Evolutionary conservation across 53 echinoderm and acorn worm genomes (phyloP).

Genomic region (Paracentrotus lividus): DNA sequence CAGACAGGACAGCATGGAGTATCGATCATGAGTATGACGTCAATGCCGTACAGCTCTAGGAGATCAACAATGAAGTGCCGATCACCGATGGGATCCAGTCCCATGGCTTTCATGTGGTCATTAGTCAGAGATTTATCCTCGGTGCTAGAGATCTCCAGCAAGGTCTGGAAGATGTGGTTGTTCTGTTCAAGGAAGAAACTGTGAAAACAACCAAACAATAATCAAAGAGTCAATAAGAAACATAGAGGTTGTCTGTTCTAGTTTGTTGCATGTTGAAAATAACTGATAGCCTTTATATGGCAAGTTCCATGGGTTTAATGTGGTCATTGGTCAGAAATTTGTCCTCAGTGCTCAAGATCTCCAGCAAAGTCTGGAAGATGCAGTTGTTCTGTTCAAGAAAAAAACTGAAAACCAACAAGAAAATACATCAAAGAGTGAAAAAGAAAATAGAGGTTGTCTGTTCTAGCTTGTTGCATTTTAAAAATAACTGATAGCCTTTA

Average conservation of each 20-base stretch:
- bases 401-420: no score
- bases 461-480: no score
- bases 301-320: no score
- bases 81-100: conserved; percentile 94
- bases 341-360: no score
- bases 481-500: no score
- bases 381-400: no score
- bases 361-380: no score
- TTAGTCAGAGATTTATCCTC: conserved; percentile 91
- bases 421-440: no score
- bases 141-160: conserved; percentile 84
- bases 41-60: conserved; percentile 95
- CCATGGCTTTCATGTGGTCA: conserved; percentile 98
- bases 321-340: no score
- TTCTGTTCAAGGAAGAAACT: conserved; percentile 98
- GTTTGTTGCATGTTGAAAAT: no score
- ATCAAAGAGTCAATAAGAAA: not conserved
- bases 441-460: no score
- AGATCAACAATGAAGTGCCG: conserved; percentile 97
- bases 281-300: no score
- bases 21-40: conserved; percentile 96
- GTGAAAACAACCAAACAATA: not conserved
- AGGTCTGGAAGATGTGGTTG: conserved; percentile 96
- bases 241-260: not conserved
- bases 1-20: conserved; percentile 95